Conservation (phyloP, 2,888 invertebrate species). For the Teleogryllus oceanicus region DNA sequence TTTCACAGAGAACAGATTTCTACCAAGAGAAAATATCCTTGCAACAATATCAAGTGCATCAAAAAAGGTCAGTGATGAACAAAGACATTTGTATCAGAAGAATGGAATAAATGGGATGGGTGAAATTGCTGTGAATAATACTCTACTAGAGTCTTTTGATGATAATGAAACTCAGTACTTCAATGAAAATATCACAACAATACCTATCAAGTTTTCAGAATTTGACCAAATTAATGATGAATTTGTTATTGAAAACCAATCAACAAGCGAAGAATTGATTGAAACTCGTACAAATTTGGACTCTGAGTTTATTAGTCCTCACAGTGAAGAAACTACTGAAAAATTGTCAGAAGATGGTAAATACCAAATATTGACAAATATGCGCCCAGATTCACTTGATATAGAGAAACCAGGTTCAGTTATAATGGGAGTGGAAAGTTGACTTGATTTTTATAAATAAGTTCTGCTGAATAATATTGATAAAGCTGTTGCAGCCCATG, state of each 20-base stretch:
- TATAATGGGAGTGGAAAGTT: not conserved
- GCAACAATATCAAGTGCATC: not conserved
- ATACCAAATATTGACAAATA: not conserved
- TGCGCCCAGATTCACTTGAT: not conserved
- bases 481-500: too few species aligned
- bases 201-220: not conserved
- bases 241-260: not conserved
- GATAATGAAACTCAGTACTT: not conserved
- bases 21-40: not conserved
- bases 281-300: not conserved
- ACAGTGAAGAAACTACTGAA: not conserved
- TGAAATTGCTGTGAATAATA: not conserved
- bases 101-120: not conserved
- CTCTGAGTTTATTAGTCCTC: not conserved
- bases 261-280: not conserved
- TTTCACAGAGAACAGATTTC: not conserved
- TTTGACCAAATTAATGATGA: not conserved
- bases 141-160: not conserved
- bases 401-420: not conserved
- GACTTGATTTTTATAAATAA: not conserved
- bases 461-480: too few species aligned
- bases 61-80: not conserved
- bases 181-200: not conserved
- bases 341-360: conserved; percentile 18
- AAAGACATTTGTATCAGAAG: not conserved